Percentiles rank a stretch among this genome's conserved stretches.
phyloP scores from a whole-genome alignment of 2,888 invertebrate genomes.

The Sesia apiformis region DNA sequence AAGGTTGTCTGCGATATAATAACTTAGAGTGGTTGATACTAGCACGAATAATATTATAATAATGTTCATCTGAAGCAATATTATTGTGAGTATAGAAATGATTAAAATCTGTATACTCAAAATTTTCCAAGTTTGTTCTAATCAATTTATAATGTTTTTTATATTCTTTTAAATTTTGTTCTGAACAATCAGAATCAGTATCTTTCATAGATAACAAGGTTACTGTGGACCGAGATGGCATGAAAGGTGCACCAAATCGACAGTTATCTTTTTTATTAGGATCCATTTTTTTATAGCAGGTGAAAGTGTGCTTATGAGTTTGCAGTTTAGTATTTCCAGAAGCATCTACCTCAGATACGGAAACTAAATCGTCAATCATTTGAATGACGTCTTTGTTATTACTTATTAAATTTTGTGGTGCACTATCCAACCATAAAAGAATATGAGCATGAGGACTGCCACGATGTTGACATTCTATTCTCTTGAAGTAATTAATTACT shows the following conservation, averaged over 20 bases:
- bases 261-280: slow-evolving; percentile 20
- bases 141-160: slow-evolving; percentile 13
- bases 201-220: slow-evolving; percentile 23
- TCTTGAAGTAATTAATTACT: slow-evolving; percentile 25
- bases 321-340: slow-evolving; percentile 23
- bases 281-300: slow-evolving; percentile 21
- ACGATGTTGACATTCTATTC: slow-evolving; percentile 34
- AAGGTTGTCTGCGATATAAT: slow-evolving; percentile 25
- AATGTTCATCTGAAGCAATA: slow-evolving; percentile 23
- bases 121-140: slow-evolving; percentile 20
- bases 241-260: slow-evolving; percentile 27
- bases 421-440: slow-evolving; percentile 33
- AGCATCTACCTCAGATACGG: slow-evolving; percentile 20
- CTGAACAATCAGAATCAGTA: slow-evolving; percentile 14
- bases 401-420: slow-evolving; percentile 16
- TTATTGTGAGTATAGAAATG: slow-evolving; percentile 20
- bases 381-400: slow-evolving; percentile 13
- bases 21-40: slow-evolving; percentile 31
- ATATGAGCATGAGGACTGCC: slow-evolving; percentile 34
- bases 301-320: slow-evolving; percentile 26
- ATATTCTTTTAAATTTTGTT: slow-evolving; percentile 19
- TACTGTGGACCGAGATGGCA: slow-evolving; percentile 18
- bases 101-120: slow-evolving; percentile 20
- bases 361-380: slow-evolving; percentile 21
- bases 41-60: slow-evolving; percentile 19